Base-by-base conservation (phyloP, 1,140 invertebrate genomes). In the Choristoneura fumiferana region DNA sequence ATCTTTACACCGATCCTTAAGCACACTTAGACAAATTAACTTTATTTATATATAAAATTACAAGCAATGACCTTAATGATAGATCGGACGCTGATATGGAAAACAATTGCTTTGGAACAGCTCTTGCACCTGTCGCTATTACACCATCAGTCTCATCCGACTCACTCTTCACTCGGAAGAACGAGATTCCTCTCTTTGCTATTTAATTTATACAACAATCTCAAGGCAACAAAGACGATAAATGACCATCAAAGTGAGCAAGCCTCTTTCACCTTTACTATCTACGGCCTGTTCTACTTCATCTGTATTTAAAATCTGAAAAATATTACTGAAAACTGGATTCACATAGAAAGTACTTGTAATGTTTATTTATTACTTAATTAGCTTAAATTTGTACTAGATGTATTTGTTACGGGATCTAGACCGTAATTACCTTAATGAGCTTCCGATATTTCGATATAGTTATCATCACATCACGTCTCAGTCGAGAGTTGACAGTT, bases 11-110 rank as follows among this genome's bases (percentile, higher is more conserved):
- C 61, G 69, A 66, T 56, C 37, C 59, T 72, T 69, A 84, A 88
- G 84, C 84, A 86, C 85, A 87, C 74, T 67, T 68, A 78, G 81
- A 67, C 63, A 74, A 78, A 78, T 73, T 74, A 79, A 73, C 80
- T 84, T 84, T 72, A 63, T 72, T 67, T 69, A 74, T 78, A 69
- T 60, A 75, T 69, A 60, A 60, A 58, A 35, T 60, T 64, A 60
- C 55, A 65, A 61, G 56, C 52, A 22, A 13, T 29, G 43, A 49
- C 18, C 40, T 14, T 29, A 49, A 33, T 49, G 43, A 49, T 45
- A 45, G 40, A 9, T 18, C n/a, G 4, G 43, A 22, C 38, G 62
- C 64, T 62, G 62, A 67, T 70, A 64, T 64, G 60, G 61, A 57
- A 63, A 56, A 60, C 54, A 64, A 33, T 62, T 56, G 62, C 54